These are phyloP conservation scores for Cinclus mexicanus DNA, from an alignment of 2,113 vertebrate species.

Conservation along the genomic window DNA sequence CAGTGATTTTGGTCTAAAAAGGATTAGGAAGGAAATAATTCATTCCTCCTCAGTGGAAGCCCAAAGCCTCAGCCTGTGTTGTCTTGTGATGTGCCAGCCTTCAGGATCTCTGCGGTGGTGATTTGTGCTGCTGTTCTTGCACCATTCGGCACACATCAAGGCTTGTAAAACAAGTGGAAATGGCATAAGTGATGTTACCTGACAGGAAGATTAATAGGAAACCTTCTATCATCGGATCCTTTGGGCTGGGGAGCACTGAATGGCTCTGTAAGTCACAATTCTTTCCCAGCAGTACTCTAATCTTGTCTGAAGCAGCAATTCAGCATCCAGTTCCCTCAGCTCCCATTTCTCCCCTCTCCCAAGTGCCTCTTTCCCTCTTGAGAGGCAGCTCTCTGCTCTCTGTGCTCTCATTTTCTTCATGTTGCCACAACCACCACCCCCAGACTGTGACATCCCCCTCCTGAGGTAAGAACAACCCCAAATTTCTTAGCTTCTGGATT, in stretches of 20 bases:
- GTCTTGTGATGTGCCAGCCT: neutral
- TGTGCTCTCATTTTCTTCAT: neutral
- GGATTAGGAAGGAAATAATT: neutral
- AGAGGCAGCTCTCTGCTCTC: neutral
- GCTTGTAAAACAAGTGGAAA: neutral
- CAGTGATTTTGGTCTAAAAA: neutral
- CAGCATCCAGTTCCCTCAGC: neutral
- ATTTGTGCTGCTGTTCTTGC: neutral
- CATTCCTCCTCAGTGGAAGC: neutral
- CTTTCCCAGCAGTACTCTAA: neutral
- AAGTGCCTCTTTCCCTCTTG: rapidly evolving
- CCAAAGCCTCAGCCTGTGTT: rapidly evolving
- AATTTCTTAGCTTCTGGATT: neutral
- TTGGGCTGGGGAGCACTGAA: neutral
- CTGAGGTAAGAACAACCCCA: neutral
- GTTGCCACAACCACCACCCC: neutral
- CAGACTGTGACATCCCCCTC: neutral
- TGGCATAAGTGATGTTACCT: neutral
- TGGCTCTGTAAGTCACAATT: neutral
- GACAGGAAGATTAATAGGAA: neutral
- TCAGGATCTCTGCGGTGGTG: neutral
- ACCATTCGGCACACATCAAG: neutral
- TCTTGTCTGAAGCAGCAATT: neutral
- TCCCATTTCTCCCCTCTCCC: neutral
- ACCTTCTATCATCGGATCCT: neutral